These are phyloP conservation scores for Pogonognathellus flavescens DNA, from an alignment of 1,140 invertebrate species.

Conservation along the genomic window DNA sequence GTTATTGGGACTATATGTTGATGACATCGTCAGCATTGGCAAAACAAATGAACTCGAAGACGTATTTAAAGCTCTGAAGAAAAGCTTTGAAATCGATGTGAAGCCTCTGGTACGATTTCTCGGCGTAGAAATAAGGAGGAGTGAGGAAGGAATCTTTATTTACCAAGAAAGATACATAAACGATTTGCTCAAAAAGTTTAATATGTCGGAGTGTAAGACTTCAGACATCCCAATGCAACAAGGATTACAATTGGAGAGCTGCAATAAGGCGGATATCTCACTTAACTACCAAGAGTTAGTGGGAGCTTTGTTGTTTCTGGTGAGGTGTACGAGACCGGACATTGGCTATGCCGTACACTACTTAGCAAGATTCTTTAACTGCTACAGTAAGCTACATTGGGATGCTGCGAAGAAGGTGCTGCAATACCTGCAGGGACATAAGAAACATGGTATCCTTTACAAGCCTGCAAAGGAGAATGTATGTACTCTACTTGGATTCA, in stretches of 20 bases:
- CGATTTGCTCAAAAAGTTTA: conserved; percentile 55
- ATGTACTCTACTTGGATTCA: conserved; percentile 59
- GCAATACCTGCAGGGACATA: conserved; percentile 48
- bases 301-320: conserved; percentile 69
- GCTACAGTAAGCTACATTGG: conserved; percentile 42
- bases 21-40: conserved; percentile 61
- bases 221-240: conserved; percentile 43
- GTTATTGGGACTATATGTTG: conserved; percentile 68
- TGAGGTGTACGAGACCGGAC: conserved; percentile 69
- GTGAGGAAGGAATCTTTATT: conserved; percentile 15
- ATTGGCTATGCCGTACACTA: conserved; percentile 68
- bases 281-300: conserved; percentile 69
- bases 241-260: background rate
- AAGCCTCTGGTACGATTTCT: background rate
- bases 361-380: conserved; percentile 37
- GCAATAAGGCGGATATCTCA: conserved; percentile 18
- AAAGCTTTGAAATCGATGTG: background rate
- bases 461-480: too few relatives aligned
- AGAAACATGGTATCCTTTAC: conserved; percentile 8
- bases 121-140: conserved; percentile 34
- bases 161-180: conserved; percentile 67
- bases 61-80: background rate
- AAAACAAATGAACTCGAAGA: background rate
- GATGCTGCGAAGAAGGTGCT: conserved; percentile 48
- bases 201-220: conserved; percentile 48